Conservation (phyloP, 2,888 invertebrate genomes). For the Synanthedon vespiformis region DNA sequence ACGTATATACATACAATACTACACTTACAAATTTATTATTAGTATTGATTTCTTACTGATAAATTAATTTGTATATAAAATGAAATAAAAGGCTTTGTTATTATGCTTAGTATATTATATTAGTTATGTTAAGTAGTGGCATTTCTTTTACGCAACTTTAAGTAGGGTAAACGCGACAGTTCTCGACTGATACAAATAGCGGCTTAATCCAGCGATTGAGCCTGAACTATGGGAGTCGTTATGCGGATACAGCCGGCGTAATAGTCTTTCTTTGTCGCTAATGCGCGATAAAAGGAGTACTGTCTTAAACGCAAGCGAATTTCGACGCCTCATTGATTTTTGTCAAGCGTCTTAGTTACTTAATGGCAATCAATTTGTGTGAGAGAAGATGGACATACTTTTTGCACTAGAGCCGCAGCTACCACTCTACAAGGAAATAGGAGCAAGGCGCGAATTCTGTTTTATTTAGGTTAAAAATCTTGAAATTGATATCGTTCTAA, state of each 20-base stretch:
- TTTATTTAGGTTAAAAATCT: too few relatives aligned
- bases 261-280: slow-evolving; percentile 55
- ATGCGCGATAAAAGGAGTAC: slow-evolving; percentile 43
- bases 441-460: too few relatives aligned
- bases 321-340: neutral
- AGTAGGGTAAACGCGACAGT: slow-evolving; percentile 41
- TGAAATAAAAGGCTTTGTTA: neutral
- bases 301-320: slow-evolving; percentile 18
- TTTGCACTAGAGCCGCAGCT: too few relatives aligned
- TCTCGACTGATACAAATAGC: slow-evolving; percentile 49
- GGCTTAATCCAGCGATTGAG: slow-evolving; percentile 55
- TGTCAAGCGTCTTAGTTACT: neutral
- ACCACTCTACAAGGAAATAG: too few relatives aligned
- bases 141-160: slow-evolving; percentile 24
- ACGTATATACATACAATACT: too few relatives aligned
- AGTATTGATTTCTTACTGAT: too few relatives aligned
- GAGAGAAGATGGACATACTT: too few relatives aligned
- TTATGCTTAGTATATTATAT: neutral
- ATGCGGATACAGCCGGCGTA: slow-evolving; percentile 38
- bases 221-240: slow-evolving; percentile 59
- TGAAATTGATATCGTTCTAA: too few relatives aligned
- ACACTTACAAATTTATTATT: too few relatives aligned
- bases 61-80: neutral
- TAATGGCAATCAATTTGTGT: too few relatives aligned
- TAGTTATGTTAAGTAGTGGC: slow-evolving; percentile 22